Conservation (phyloP, 2,797 vertebrate genomes). For the Sebastes iracundus region DNA sequence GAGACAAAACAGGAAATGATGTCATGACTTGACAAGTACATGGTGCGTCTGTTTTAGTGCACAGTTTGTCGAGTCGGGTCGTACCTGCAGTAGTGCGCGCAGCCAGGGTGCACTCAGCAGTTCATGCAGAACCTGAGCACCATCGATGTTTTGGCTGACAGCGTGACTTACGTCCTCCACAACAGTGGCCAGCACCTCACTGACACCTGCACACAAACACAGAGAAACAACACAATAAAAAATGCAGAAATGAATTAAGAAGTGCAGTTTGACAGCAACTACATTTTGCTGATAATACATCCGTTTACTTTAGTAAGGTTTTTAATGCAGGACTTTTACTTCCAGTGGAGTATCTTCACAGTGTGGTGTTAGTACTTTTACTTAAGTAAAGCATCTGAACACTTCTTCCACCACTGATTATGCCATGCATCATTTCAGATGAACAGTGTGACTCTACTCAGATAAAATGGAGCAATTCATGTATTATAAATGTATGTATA, state of each 20-base stretch:
- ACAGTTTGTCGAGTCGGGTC: rapidly evolving
- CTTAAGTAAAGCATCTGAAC: neutral
- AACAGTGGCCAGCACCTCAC: conserved; percentile 83
- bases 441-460: neutral
- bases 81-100: conserved; percentile 88
- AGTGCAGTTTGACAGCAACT: too few species aligned
- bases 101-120: conserved; percentile 91
- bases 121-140: conserved; percentile 85
- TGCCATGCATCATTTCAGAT: neutral
- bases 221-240: neutral
- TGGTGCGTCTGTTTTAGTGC: neutral
- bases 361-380: neutral
- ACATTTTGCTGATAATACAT: neutral
- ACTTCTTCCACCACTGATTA: neutral
- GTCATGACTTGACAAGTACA: neutral
- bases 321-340: neutral
- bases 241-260: neutral
- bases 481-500: neutral
- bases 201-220: conserved; percentile 76
- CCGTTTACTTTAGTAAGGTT: neutral
- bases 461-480: neutral
- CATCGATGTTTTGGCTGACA: conserved; percentile 81
- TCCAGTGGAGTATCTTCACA: neutral
- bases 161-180: conserved; percentile 86
- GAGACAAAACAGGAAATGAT: conserved; percentile 3